These are phyloP conservation scores for Ennomos erosarius DNA, from an alignment of 2,888 invertebrate genomes.

Conservation along the genomic window DNA sequence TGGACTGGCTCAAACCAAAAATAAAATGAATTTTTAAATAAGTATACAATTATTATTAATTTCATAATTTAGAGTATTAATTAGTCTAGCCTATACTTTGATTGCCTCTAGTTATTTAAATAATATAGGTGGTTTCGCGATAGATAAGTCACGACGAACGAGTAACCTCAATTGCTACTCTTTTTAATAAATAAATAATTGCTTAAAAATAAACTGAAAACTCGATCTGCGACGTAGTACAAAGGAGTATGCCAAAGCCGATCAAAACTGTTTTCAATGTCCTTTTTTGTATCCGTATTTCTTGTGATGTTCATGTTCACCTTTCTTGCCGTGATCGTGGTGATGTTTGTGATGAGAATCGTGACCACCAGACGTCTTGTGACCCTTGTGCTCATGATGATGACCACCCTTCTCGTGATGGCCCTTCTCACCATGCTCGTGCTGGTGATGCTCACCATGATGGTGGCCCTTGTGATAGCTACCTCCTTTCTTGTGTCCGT, in stretches of 20 bases:
- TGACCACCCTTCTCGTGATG: slow-evolving; percentile 92
- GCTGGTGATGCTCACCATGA: slow-evolving; percentile 90
- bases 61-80: too few species aligned
- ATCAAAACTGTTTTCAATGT: slow-evolving; percentile 52
- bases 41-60: too few species aligned
- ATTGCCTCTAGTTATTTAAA: slow-evolving; percentile 12
- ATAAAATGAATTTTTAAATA: too few species aligned
- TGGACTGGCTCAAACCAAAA: too few species aligned
- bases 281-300: slow-evolving; percentile 89
- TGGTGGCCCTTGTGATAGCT: slow-evolving; percentile 93
- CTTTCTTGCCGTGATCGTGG: slow-evolving; percentile 91
- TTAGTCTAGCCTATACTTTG: background rate
- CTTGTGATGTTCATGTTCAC: slow-evolving; percentile 91
- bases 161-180: slow-evolving; percentile 18
- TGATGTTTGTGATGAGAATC: slow-evolving; percentile 91
- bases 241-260: slow-evolving; percentile 25
- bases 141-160: slow-evolving; percentile 7
- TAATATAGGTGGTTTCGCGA: slow-evolving; percentile 2
- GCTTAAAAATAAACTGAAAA: slow-evolving; percentile 40
- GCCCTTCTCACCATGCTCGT: slow-evolving; percentile 92
- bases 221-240: slow-evolving; percentile 28
- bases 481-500: slow-evolving; percentile 93
- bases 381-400: slow-evolving; percentile 91
- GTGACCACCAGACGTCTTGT: slow-evolving; percentile 91
- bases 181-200: slow-evolving; percentile 48